A percentile compares a stretch with the other conserved stretches of the same genome.
These are phyloP conservation scores for Enhydra lutris DNA, from an alignment of 2,113 vertebrate genomes.

Conservation along the genomic window DNA sequence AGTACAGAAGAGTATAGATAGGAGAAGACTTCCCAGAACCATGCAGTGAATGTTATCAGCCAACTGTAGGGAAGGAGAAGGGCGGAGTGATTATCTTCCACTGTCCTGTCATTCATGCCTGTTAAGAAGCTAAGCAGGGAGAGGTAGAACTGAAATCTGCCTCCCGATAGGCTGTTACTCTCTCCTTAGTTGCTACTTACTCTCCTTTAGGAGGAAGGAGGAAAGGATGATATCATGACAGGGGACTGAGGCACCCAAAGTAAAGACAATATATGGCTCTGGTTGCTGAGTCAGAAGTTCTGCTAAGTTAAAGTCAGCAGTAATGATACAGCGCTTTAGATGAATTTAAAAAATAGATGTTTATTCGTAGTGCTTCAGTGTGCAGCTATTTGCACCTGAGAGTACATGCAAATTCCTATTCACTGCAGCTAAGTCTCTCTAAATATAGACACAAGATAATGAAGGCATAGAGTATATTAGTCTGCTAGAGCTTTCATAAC, in stretches of 20 bases:
- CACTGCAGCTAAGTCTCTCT: background rate
- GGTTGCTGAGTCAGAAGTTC: background rate
- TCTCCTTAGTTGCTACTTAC: background rate
- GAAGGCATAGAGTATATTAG: background rate
- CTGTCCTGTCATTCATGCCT: background rate
- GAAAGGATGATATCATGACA: background rate
- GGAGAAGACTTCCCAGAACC: background rate
- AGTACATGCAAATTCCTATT: background rate
- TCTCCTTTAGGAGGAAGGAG: background rate
- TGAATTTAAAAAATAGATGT: background rate
- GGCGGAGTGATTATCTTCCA: background rate
- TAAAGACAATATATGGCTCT: background rate
- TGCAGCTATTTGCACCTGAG: background rate
- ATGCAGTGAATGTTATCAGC: background rate
- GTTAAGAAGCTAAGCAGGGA: background rate
- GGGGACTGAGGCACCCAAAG: background rate
- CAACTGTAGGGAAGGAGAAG: background rate
- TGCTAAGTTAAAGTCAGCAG: background rate
- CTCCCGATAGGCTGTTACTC: background rate
- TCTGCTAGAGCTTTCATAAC: background rate
- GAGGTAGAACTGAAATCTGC: background rate
- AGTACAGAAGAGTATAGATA: background rate
- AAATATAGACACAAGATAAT: background rate
- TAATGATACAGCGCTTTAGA: background rate
- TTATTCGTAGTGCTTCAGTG: background rate